phyloP scores from a whole-genome alignment of 1,140 invertebrate species.

The Temnothorax nylanderi region DNA sequence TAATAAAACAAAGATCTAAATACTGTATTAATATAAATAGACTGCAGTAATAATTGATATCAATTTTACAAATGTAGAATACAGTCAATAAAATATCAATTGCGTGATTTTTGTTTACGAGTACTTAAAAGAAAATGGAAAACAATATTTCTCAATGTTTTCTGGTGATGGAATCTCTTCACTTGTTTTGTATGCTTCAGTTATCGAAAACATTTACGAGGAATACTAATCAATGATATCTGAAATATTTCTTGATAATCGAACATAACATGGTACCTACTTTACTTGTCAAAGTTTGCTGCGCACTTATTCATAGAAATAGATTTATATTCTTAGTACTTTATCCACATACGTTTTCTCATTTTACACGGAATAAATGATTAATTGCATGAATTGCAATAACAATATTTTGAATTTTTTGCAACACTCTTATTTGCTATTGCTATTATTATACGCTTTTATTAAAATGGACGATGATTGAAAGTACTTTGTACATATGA shows the following conservation, averaged over 20 bases:
- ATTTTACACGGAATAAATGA: slow-evolving; percentile 28
- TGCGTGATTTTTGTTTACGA: not conserved
- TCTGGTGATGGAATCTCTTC: slow-evolving; percentile 78
- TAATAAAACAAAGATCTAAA: slow-evolving; percentile 11
- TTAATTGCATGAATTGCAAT: slow-evolving; percentile 54
- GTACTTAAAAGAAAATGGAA: slow-evolving; percentile 7
- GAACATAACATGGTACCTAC: slow-evolving; percentile 83
- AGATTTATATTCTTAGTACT: slow-evolving; percentile 69
- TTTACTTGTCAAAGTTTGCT: slow-evolving; percentile 85
- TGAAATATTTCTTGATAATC: slow-evolving; percentile 47
- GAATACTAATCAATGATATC: slow-evolving; percentile 62
- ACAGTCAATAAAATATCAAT: not conserved
- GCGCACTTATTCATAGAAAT: slow-evolving; percentile 78
- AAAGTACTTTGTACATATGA: not conserved
- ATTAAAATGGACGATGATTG: not conserved
- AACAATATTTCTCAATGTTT: slow-evolving; percentile 46
- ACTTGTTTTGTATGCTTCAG: slow-evolving; percentile 62
- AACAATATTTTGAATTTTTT: slow-evolving; percentile 15
- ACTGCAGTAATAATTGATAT: slow-evolving; percentile 17
- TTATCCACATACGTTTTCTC: not conserved
- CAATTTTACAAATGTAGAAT: not conserved
- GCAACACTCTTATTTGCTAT: not conserved
- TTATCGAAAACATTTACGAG: slow-evolving; percentile 56
- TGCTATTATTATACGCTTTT: slow-evolving; percentile 11
- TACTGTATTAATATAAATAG: not conserved